A percentile compares a stretch with the other conserved stretches of the same genome.
Evolutionary conservation across 2,113 vertebrate species (phyloP).

Genomic region (Sardina pilchardus): DNA sequence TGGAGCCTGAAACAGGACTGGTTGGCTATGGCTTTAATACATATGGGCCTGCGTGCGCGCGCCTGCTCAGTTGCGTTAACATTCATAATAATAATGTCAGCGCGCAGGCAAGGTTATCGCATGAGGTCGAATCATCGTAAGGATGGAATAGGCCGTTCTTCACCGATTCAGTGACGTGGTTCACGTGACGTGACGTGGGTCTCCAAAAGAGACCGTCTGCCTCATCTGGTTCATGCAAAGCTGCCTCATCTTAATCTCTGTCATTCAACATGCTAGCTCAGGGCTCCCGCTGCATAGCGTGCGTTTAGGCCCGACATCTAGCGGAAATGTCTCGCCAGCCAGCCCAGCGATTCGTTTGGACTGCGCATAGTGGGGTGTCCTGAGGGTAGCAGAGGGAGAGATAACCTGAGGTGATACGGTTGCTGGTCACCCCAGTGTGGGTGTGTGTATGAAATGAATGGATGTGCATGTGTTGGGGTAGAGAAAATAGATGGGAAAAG

Average conservation of each 20-base stretch:
- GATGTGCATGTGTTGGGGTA: not conserved
- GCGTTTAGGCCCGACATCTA: not conserved
- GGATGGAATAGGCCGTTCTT: not conserved
- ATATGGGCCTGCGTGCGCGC: not conserved
- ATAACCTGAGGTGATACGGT: not conserved
- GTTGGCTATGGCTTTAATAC: not conserved
- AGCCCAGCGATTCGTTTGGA: not conserved
- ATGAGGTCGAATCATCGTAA: not conserved
- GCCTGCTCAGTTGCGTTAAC: not conserved
- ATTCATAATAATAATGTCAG: conserved; percentile 2
- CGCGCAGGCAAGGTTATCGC: conserved; percentile 9
- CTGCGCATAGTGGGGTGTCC: not conserved
- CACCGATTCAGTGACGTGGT: not conserved
- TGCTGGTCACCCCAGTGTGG: not conserved
- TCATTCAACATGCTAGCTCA: not conserved
- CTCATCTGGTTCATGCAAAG: not conserved
- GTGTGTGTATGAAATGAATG: not conserved
- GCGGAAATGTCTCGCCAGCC: not conserved
- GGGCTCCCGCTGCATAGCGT: not conserved
- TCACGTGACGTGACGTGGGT: not conserved
- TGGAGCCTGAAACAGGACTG: not conserved
- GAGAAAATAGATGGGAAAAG: not conserved
- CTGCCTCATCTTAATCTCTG: not conserved
- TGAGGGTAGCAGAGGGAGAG: not conserved
- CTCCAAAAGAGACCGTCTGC: not conserved